These are phyloP conservation scores for Eriosoma lanigerum DNA, from an alignment of 1,140 invertebrate species.

Conservation along the genomic window DNA sequence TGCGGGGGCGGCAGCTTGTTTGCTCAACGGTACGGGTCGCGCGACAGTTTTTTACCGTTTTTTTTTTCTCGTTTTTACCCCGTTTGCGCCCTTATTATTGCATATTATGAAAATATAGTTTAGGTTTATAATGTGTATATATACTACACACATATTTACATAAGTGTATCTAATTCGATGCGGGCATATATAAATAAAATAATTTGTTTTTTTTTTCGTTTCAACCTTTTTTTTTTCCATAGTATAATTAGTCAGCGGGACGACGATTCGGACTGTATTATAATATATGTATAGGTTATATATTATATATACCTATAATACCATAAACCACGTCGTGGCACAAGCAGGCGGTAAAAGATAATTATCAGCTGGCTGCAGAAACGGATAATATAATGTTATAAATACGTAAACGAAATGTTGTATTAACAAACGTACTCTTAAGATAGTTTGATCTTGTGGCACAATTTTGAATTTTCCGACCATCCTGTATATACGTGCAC, in stretches of 20 bases:
- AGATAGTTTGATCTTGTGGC: too few relatives aligned
- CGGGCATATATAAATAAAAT: not conserved
- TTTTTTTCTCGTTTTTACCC: not conserved
- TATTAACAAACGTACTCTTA: too few relatives aligned
- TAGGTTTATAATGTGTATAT: not conserved
- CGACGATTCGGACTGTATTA: too few relatives aligned
- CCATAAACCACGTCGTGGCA: not conserved
- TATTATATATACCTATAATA: too few relatives aligned
- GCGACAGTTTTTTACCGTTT: not conserved
- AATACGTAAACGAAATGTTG: too few relatives aligned
- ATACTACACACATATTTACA: not conserved
- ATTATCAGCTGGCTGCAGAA: too few relatives aligned
- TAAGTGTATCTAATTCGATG: slow-evolving; percentile 1
- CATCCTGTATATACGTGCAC: too few relatives aligned
- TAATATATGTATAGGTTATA: too few relatives aligned
- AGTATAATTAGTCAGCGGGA: not conserved
- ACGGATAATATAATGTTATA: too few relatives aligned
- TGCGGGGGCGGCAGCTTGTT: not conserved
- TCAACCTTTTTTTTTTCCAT: slow-evolving; percentile 14
- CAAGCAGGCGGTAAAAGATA: too few relatives aligned
- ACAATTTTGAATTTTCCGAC: too few relatives aligned
- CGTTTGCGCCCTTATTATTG: not conserved
- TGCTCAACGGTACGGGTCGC: not conserved
- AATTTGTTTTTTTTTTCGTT: not conserved
- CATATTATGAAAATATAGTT: too few relatives aligned